phyloP scores from a whole-genome alignment of 35 echinoderm and acorn worm species.

The Holothuria glaberrima region DNA sequence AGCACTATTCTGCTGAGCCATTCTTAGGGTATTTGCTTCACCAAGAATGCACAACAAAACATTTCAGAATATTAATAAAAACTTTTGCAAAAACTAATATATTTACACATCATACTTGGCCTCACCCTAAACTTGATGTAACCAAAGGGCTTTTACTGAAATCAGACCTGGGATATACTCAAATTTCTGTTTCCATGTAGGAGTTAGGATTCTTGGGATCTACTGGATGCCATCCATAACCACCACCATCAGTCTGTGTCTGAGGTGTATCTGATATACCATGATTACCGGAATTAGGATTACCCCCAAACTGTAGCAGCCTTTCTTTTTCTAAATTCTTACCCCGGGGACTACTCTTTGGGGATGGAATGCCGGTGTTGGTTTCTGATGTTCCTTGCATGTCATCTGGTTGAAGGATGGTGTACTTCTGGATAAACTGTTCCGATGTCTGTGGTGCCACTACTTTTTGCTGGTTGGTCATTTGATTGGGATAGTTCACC shows the following conservation, averaged over 20 bases:
- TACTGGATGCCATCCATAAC: slow-evolving; percentile 6
- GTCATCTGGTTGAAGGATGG: slow-evolving; percentile 24
- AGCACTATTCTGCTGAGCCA: too few relatives aligned
- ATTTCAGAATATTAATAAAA: too few relatives aligned
- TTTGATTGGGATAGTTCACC: too few relatives aligned
- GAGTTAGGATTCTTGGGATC: slow-evolving; percentile 36
- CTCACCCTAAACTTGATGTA: too few relatives aligned
- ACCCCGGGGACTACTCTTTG: background rate
- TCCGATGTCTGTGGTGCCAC: background rate
- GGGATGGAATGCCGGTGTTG: background rate
- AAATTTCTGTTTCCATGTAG: slow-evolving; percentile 55
- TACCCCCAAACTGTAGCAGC: background rate
- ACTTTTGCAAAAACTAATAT: too few relatives aligned
- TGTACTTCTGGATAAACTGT: slow-evolving; percentile 44
- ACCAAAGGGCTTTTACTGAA: too few relatives aligned
- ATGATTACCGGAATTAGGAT: background rate
- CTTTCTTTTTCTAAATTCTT: background rate
- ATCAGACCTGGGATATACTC: background rate
- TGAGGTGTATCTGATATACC: background rate
- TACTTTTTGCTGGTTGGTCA: background rate
- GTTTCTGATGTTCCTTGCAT: background rate
- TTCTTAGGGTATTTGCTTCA: too few relatives aligned
- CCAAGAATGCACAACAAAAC: too few relatives aligned
- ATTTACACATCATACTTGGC: too few relatives aligned
- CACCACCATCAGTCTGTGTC: background rate